Evolutionary conservation across 2,797 vertebrate genomes (phyloP).

Genomic region (Alcedo quadribrachys): DNA sequence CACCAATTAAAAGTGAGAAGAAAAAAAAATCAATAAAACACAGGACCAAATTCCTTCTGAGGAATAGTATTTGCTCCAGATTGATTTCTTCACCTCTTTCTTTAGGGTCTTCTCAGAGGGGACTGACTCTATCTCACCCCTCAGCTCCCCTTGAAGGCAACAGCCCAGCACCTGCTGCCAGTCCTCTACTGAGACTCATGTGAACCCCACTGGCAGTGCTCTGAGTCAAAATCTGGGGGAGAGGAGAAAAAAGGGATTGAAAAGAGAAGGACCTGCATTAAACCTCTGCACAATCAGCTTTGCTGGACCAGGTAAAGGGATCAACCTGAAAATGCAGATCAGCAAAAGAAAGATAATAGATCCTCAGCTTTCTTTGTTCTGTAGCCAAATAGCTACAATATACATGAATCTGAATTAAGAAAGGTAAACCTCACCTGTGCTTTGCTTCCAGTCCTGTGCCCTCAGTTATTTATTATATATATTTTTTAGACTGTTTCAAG

Average conservation of each 20-base stretch:
- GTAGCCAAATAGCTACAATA: not conserved
- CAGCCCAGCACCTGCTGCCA: rapidly evolving
- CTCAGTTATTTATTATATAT: not conserved
- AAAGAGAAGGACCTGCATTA: not conserved
- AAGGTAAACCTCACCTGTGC: not conserved
- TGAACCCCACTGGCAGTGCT: not conserved
- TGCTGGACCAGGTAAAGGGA: not conserved
- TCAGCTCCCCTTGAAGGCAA: not conserved
- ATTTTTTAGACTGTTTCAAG: not conserved
- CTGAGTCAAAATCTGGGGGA: not conserved
- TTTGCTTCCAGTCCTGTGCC: not conserved
- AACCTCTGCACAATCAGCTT: not conserved
- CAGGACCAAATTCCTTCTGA: not conserved
- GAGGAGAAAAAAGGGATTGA: not conserved
- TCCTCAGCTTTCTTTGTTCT: not conserved
- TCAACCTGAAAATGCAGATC: not conserved
- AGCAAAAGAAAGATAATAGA: not conserved
- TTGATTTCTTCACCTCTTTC: not conserved
- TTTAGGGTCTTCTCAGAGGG: not conserved
- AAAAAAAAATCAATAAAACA: not conserved
- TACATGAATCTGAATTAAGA: not conserved
- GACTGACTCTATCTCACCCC: not conserved
- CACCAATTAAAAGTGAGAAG: not conserved
- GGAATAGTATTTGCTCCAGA: not conserved
- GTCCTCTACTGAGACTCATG: rapidly evolving